phyloP scores from a whole-genome alignment of 2,113 vertebrate genomes.

The Hoplias malabaricus region DNA sequence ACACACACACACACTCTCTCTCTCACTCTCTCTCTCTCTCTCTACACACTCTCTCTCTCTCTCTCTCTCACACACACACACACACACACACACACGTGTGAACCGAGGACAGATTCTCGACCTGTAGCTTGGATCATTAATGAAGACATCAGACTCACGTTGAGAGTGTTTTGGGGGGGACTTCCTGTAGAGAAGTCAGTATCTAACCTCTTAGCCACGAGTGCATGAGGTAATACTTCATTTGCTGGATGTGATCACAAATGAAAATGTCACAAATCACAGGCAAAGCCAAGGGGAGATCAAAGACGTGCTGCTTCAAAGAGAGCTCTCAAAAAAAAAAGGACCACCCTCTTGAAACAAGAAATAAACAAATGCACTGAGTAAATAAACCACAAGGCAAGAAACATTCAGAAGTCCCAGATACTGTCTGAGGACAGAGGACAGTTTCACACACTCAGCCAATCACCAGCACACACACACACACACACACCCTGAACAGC shows the following conservation, averaged over 20 bases:
- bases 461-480: too few species aligned
- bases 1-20: neutral
- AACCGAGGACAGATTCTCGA: neutral
- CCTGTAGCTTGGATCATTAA: conserved; percentile 1
- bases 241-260: conserved; percentile 34
- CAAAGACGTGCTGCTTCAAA: conserved; percentile 45
- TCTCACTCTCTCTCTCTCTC: too few species aligned
- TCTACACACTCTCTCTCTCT: too few species aligned
- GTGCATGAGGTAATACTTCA: conserved; percentile 3
- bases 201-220: conserved; percentile 25
- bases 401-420: neutral
- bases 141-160: conserved; percentile 8
- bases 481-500: too few species aligned
- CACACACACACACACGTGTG: too few species aligned
- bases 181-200: conserved; percentile 12
- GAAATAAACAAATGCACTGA: neutral
- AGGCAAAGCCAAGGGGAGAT: conserved; percentile 25
- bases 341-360: neutral
- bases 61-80: neutral
- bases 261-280: conserved; percentile 30
- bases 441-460: too few species aligned
- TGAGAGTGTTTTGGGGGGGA: neutral
- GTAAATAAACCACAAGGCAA: conserved; percentile 14
- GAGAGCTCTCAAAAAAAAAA: conserved; percentile 3
- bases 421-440: conserved; percentile 8